Conservation (phyloP, 2,888 invertebrate species). For the Aspidiotus destructor region DNA sequence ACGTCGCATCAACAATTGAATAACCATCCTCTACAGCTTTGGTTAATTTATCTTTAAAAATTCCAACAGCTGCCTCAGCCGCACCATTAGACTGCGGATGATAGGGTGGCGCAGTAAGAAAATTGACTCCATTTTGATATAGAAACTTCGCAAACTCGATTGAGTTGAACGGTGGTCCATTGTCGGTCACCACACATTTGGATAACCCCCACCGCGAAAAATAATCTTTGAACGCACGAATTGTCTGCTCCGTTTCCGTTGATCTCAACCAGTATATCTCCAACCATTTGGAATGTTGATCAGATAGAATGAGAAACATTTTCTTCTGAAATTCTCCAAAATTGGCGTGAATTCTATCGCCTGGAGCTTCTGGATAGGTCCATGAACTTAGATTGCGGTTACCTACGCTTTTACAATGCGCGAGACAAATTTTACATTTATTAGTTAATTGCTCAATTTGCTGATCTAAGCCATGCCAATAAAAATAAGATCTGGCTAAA, state of each 20-base stretch:
- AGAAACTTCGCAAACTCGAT: slow-evolving; percentile 32
- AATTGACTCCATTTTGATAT: slow-evolving; percentile 29
- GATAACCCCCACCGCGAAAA: slow-evolving; percentile 14
- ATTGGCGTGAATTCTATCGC: no score
- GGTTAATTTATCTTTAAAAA: slow-evolving; percentile 12
- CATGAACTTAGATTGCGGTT: neutral
- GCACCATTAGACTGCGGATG: slow-evolving; percentile 35
- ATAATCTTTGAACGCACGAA: neutral
- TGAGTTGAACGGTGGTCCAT: slow-evolving; percentile 33
- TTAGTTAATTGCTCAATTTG: no score
- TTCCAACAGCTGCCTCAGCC: neutral
- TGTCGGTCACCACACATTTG: slow-evolving; percentile 15
- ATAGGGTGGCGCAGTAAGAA: slow-evolving; percentile 34
- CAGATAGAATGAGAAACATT: neutral
- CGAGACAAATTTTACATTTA: no score
- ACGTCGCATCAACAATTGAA: neutral
- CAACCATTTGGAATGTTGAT: slow-evolving; percentile 30
- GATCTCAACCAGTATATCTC: slow-evolving; percentile 31
- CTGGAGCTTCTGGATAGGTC: neutral
- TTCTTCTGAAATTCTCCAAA: neutral
- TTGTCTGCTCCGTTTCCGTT: slow-evolving; percentile 20
- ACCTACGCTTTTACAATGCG: no score
- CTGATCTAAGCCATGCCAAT: no score
- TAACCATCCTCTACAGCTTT: slow-evolving; percentile 10
- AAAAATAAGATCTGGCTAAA: no score